A percentile compares a stretch with the other conserved stretches of the same genome.
Evolutionary conservation across 1,140 invertebrate species (phyloP).

Genomic region (Drosophila carrolli): DNA sequence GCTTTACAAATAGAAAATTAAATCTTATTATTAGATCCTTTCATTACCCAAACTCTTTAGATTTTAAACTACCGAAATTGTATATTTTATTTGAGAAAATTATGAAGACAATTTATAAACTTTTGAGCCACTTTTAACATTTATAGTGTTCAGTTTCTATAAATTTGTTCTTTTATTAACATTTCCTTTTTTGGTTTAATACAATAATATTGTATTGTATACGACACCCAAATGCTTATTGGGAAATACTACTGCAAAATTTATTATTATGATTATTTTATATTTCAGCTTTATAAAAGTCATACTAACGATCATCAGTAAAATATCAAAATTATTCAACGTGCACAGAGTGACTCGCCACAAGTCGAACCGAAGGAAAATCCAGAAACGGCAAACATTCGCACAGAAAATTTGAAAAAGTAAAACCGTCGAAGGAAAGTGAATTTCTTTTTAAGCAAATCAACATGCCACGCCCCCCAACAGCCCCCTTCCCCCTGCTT

Average conservation of each 20-base stretch:
- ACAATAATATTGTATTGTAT: too few species aligned
- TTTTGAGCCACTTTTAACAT: too few species aligned
- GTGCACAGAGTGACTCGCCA: slow-evolving; percentile 20
- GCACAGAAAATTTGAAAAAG: slow-evolving; percentile 59
- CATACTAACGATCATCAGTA: background rate
- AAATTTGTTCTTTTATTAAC: background rate
- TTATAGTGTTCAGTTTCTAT: too few species aligned
- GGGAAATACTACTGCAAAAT: background rate
- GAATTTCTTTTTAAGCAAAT: slow-evolving; percentile 83
- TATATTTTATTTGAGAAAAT: too few species aligned
- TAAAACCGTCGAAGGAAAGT: slow-evolving; percentile 72
- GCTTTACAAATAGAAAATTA: background rate
- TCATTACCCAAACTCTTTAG: too few species aligned
- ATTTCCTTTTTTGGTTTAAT: too few species aligned
- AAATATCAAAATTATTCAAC: background rate
- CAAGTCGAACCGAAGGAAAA: slow-evolving; percentile 13
- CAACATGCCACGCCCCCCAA: slow-evolving; percentile 67
- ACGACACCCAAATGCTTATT: background rate
- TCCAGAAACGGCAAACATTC: slow-evolving; percentile 24
- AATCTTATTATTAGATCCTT: background rate
- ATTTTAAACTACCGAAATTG: too few species aligned
- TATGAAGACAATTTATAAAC: too few species aligned
- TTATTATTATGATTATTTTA: too few species aligned
- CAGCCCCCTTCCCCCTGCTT: background rate
- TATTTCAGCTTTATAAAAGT: background rate